Base-by-base conservation (phyloP, 1,140 invertebrate genomes). In the Chironomus tepperi region DNA sequence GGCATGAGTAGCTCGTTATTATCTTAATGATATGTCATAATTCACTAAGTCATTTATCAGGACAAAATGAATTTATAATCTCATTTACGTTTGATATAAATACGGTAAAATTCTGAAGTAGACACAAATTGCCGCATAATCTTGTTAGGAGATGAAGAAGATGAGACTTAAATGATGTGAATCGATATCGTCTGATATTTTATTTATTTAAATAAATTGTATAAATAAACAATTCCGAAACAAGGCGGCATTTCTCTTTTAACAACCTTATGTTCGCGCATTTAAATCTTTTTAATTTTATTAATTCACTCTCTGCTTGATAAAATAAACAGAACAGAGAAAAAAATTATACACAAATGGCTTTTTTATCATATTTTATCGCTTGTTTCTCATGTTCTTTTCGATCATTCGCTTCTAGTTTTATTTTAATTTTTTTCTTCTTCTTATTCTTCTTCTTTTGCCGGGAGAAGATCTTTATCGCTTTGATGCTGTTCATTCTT, bases 261-360 rank as follows among this genome's bases (percentile, higher is more conserved):
- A 9, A 70, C 65, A 21, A 70, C 19, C 65, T 70, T 21, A 70
- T 70, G 65, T 70, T 70, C 65, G 65, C 65, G 65, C 65, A 70
- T 70, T 70, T 70, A 70, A 70, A 70, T 70, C 65, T 70, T 70
- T 57, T 70, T 70, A 70, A 70, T 70, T 70, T 70, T 70, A 70
- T 70, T 70, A 57, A 15, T 12, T 57, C 24, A 34, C 47, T 57
- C 12, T 57, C 47, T n/a, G 47, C n/a, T 57, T 57, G 47, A 57
- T 57, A 57, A 57, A 57, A 57, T 57, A 57, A 57, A 57, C 47
- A 57, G 24, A 34, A 34, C 24, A 34, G 24, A 34, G 24, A 34
- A 34, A 34, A 34, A 34, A 34, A 34, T 34, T 57, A 57, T n/a
- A 57, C 47, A 57, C 47, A 57, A 57, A 57, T 57, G 47, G 47